Evolutionary conservation across 2,888 invertebrate genomes (phyloP), one percentile per base, ranked within the genome.

Genomic region (Brachycybe producta): DNA sequence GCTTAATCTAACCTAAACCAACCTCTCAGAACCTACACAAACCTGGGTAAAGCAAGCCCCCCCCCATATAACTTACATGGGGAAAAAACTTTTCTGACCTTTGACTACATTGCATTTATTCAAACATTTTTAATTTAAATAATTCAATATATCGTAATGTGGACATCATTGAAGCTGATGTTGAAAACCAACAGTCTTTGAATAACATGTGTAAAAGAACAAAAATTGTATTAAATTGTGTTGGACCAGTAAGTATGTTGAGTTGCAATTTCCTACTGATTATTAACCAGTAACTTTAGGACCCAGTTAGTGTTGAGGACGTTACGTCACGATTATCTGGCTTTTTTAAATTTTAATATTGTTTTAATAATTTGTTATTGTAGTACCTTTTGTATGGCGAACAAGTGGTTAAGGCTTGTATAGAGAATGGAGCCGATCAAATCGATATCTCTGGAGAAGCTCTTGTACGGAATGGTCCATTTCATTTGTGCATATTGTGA

Each of bases 381-480:
- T 58, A 73, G 70, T 74, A 72, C 57, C 66, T 71, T 32, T 79
- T 88, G 62, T 84, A 78, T 67, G 97, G 97, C 1, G 91, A 92
- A 65, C 75, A 80, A 2, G 87, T 95, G 5, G 82, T 97, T 0
- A 79, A 79, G 59, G 91, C 94, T 0, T 94, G 90, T 57, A 74
- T 91, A 21, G 80, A 80, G 50, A 75, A 77, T 41, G 78, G 78
- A 50, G 77, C 92, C 0, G 81, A 87, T 70, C 84, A 94, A 62
- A 79, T 98, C 7, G 97, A 97, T 67, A 82, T 97, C 32, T 84
- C 82, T 61, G 95, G 92, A 5, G 95, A 97, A 65, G 85, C 92
- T 0, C 77, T 81, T 72, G 81, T 81, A 61, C 60, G 57, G n/a
- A n/a, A n/a, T 46, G 5, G 23, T 35, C 5, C 13, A n/a, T n/a